Evolutionary conservation across 1,140 invertebrate species (phyloP).

Genomic region (Lepidurus apus): DNA sequence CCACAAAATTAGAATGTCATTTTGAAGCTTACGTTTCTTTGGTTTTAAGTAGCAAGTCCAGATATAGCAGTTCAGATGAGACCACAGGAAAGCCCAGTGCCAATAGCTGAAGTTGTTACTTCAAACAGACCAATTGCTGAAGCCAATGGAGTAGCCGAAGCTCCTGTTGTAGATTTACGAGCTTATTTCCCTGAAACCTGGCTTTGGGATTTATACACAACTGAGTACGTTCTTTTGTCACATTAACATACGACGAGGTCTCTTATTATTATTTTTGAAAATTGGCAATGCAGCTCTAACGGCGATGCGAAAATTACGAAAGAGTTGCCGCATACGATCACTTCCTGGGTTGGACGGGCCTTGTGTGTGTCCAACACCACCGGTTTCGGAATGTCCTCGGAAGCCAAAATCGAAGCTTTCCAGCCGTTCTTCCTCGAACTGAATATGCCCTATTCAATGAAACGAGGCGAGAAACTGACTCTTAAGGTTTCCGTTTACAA

Average conservation of each 20-base stretch:
- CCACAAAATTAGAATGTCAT: too few relatives aligned
- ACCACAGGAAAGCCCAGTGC: too few relatives aligned
- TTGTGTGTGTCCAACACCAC: conserved; percentile 58
- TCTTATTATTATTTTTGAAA: neutral
- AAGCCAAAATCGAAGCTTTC: conserved; percentile 56
- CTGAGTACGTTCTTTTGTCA: conserved; percentile 38
- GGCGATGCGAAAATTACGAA: conserved; percentile 50
- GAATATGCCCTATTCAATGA: conserved; percentile 62
- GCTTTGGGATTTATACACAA: conserved; percentile 55
- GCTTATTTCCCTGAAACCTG: conserved; percentile 63
- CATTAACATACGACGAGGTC: neutral
- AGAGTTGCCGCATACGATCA: conserved; percentile 65
- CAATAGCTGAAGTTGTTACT: too few relatives aligned
- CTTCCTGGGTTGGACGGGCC: conserved; percentile 64
- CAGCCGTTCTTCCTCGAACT: conserved; percentile 68
- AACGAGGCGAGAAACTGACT: conserved; percentile 60
- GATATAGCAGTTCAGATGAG: too few relatives aligned
- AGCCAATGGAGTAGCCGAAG: neutral
- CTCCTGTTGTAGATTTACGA: conserved; percentile 44
- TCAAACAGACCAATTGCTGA: too few relatives aligned
- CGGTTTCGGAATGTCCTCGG: conserved; percentile 58
- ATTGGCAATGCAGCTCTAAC: conserved; percentile 44
- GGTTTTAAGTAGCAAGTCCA: too few relatives aligned
- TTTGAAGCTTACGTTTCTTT: too few relatives aligned
- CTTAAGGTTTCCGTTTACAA: conserved; percentile 51